Evolutionary conservation across 1,140 invertebrate species (phyloP), one percentile per base, ranked within the genome.

Genomic region (Ostrea edulis): DNA sequence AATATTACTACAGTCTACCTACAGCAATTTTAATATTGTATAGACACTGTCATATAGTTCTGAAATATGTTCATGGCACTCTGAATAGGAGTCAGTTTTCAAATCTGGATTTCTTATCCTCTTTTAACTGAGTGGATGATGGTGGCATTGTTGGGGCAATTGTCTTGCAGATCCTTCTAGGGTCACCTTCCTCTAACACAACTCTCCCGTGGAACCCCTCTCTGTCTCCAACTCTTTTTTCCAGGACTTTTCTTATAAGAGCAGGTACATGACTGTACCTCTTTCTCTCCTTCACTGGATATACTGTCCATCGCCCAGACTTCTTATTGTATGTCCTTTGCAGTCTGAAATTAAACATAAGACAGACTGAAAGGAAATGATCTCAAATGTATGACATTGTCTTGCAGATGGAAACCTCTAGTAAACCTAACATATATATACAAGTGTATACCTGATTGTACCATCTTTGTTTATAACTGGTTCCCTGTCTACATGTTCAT

Each of bases 401-500:
- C 53, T 54, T 54, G 53, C 12, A 54, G 7, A 54, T 54, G 12
- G 53, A 54, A n/a, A n/a, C n/a, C 53, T 54, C 12, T 12, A 54
- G 53, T 8, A 54, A 54, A 12, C 53, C 7, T 54, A 54, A 8
- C 12, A 12, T 8, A 54, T n/a, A n/a, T 54, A 8, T 54, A 8
- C 7, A 8, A 8, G 53, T 51, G 17, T 8, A 25, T 65, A 82
- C 86, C 86, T 86, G 8, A 29, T 22, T 8, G 12, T 58, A 51
- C 86, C 86, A 53, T 86, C 54, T 81, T 82, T 81, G 5, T 77
- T 86, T 2, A 53, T 35, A 52, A 22, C 44, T 25, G 25, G 65
- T 52, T 65, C 22, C 53, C 68, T 86, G 22, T 52, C 71, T 17
- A 86, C n/a, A 86, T 86, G 51, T 11, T 14, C 51, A n/a, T n/a